Conservation (phyloP, 2,888 invertebrate genomes). For the Drosophila austrosaltans region DNA sequence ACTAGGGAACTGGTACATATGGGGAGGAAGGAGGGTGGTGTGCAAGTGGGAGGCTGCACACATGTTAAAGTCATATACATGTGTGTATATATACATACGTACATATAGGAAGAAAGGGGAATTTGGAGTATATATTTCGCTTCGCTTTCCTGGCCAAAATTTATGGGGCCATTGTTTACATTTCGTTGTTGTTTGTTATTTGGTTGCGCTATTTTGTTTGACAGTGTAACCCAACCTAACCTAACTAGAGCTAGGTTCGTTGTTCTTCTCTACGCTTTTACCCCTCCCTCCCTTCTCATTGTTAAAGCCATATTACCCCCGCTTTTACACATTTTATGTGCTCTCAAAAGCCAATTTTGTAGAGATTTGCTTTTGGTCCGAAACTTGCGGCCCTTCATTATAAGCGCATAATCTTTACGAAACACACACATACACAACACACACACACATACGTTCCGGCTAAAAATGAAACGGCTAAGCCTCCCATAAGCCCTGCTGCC, state of each 20-base stretch:
- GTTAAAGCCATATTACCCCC: slow-evolving; percentile 26
- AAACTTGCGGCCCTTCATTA: slow-evolving; percentile 73
- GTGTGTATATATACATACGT: slow-evolving; percentile 9
- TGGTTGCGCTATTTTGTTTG: slow-evolving; percentile 57
- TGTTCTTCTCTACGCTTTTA: not conserved
- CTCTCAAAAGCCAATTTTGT: slow-evolving; percentile 78
- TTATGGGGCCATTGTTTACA: slow-evolving; percentile 58
- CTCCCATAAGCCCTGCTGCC: slow-evolving; percentile 46
- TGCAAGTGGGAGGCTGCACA: slow-evolving; percentile 7
- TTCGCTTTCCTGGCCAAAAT: slow-evolving; percentile 68
- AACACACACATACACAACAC: slow-evolving; percentile 45
- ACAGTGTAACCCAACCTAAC: slow-evolving; percentile 61
- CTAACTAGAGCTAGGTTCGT: slow-evolving; percentile 22
- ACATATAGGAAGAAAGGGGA: not conserved
- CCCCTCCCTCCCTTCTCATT: not conserved
- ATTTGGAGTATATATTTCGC: slow-evolving; percentile 48
- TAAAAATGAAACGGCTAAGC: slow-evolving; percentile 71
- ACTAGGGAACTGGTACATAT: not conserved
- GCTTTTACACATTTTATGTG: slow-evolving; percentile 73
- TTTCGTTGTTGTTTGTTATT: slow-evolving; percentile 41
- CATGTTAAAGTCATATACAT: slow-evolving; percentile 49
- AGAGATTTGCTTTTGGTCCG: slow-evolving; percentile 64
- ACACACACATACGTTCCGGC: slow-evolving; percentile 27
- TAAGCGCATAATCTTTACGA: slow-evolving; percentile 76
- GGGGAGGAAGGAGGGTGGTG: not conserved